Percentiles rank a stretch among this genome's conserved stretches.
These are phyloP conservation scores for Mycteria americana DNA, from an alignment of 2,797 vertebrate genomes.

Conservation along the genomic window DNA sequence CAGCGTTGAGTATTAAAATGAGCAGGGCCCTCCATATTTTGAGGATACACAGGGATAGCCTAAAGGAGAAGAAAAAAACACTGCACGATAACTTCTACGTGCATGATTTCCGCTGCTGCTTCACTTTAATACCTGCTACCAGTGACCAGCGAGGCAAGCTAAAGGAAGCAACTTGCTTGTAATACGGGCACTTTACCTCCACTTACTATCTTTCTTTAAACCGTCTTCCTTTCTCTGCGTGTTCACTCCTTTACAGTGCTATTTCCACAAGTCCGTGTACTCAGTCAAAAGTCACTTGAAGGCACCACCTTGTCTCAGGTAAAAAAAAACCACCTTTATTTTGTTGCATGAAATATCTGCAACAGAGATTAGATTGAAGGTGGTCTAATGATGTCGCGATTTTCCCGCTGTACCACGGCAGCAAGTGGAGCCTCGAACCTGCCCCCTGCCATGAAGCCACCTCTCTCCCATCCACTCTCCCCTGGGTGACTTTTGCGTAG, in stretches of 20 bases:
- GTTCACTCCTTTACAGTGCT: rapidly evolving
- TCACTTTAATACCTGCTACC: neutral
- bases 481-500: neutral
- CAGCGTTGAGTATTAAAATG: neutral
- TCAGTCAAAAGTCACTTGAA: neutral
- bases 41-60: neutral
- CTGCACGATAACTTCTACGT: neutral
- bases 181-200: neutral
- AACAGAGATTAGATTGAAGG: neutral
- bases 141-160: neutral
- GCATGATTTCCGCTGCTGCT: neutral
- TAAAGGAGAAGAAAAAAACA: neutral
- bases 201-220: neutral
- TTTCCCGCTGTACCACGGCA: neutral
- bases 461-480: neutral
- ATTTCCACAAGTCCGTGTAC: neutral
- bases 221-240: neutral
- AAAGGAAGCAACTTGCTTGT: neutral
- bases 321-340: neutral
- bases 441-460: neutral
- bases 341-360: neutral
- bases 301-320: neutral
- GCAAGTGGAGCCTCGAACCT: neutral
- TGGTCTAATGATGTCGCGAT: rapidly evolving
- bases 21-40: neutral